Evolutionary conservation across 2,888 invertebrate species (phyloP).

Genomic region (Eupithecia inturbata): DNA sequence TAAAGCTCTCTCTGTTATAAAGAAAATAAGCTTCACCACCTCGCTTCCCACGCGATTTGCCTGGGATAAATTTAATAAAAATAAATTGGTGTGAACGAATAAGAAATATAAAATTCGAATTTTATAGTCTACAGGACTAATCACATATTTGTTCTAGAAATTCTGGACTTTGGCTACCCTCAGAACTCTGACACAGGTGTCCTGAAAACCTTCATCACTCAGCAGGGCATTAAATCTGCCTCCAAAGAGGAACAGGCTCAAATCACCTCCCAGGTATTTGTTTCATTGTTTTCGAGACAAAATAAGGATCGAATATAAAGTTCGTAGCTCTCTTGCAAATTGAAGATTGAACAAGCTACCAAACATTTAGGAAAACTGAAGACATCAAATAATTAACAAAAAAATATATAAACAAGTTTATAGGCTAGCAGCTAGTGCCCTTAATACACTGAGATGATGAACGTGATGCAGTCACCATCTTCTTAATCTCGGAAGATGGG

Average conservation of each 20-base stretch:
- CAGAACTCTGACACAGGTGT: conserved; percentile 99
- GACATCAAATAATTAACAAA: background rate
- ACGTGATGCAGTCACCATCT: too few species aligned
- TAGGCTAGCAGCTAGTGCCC: too few species aligned
- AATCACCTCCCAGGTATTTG: conserved; percentile 94
- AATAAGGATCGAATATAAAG: background rate
- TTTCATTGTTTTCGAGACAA: background rate
- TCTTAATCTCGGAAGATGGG: too few species aligned
- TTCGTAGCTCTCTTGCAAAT: background rate
- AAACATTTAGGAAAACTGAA: background rate
- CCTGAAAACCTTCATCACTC: conserved; percentile 99
- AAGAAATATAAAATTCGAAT: too few species aligned
- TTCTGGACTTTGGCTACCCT: conserved; percentile 99
- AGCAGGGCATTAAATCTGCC: conserved; percentile 99
- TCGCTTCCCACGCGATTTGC: background rate
- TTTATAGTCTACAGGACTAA: background rate
- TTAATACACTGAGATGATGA: too few species aligned
- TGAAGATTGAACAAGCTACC: background rate
- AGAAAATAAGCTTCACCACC: background rate
- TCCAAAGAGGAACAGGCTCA: conserved; percentile 99
- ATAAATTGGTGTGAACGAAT: background rate
- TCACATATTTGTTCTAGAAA: conserved; percentile 87
- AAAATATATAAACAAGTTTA: too few species aligned
- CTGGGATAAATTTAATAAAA: too few species aligned
- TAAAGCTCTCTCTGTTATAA: too few species aligned